Evolutionary conservation across 92 coral and sea anemone genomes (phyloP), one percentile per base, ranked within the genome.

Genomic region (Epizoanthus stellaris): DNA sequence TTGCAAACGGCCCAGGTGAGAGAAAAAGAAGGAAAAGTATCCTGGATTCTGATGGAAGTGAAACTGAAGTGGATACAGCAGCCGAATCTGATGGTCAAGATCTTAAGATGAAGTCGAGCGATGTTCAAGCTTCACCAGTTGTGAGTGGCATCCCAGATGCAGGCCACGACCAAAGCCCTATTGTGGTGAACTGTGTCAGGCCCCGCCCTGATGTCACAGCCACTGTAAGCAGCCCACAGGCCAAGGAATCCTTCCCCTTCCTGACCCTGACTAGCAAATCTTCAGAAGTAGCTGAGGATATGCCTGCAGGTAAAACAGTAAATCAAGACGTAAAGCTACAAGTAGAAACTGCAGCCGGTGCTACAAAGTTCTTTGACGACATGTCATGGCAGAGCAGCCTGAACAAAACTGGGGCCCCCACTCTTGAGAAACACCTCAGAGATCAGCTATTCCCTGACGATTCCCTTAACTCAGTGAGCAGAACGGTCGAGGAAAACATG

Each of bases 181-280:
- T 43, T 19, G 10, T 30, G 23, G n/a, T 43, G 15, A 39, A 79
- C 17, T 19, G 45, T 30, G 14, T 14, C 62, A 43, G 4, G 34
- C 9, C 83, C 0, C 58, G n/a, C n/a, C 39, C 59, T 11, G 9
- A 20, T 17, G 42, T 21, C 42, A 16, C 54, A 8, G 23, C 19
- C 62, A 38, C 68, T 6, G 25, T 16, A 13, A 62, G 72, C 72
- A 62, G 71, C 61, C 60, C 72, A 42, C 6, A 36, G 70, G 61
- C 4, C 7, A 47, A 79, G 30, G 83, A 79, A 4, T 63, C 83
- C 8, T 79, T 79, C 49, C 72, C 83, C 45, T 79, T 79, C 17
- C 2, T 40, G 14, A 23, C 58, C 52, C 83, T 79, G 45, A 77
- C 58, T 64, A 40, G 21, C 7, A 64, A 64, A 42, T 10, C 59